phyloP scores from a whole-genome alignment of 2,797 vertebrate genomes.

The Tolypeutes matacus region DNA sequence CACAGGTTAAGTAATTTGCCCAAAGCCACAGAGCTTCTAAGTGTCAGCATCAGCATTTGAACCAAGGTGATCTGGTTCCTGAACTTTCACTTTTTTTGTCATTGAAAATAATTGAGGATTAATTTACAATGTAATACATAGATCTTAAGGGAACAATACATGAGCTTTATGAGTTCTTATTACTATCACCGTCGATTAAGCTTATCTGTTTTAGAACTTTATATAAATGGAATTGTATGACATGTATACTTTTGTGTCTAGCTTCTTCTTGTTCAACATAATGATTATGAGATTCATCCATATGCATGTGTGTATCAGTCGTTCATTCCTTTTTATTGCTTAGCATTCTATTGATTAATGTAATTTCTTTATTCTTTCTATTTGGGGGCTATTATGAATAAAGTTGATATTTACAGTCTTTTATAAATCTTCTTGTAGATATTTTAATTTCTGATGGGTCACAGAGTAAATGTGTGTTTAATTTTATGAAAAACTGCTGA shows the following conservation, averaged over 20 bases:
- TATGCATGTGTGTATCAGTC: neutral
- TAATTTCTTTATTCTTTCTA: constrained; percentile 14
- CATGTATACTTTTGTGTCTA: neutral
- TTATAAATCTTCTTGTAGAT: neutral
- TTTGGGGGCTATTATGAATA: neutral
- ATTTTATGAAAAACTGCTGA: neutral
- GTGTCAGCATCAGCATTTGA: neutral
- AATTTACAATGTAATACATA: neutral
- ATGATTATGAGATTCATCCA: neutral
- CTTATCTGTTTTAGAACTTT: neutral
- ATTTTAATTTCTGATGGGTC: neutral
- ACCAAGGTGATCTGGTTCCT: neutral
- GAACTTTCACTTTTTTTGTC: neutral
- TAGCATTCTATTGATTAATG: neutral
- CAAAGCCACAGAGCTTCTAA: neutral
- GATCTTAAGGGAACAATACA: neutral
- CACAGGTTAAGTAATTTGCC: neutral
- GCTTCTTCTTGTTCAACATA: neutral
- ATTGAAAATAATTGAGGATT: neutral
- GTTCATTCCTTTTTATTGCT: neutral
- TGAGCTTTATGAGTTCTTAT: neutral
- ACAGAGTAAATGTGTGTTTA: neutral
- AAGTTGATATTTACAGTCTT: neutral
- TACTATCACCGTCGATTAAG: neutral
- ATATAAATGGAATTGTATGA: neutral